These are phyloP conservation scores for Furnarius figulus DNA, from an alignment of 2,113 vertebrate species.

Conservation along the genomic window DNA sequence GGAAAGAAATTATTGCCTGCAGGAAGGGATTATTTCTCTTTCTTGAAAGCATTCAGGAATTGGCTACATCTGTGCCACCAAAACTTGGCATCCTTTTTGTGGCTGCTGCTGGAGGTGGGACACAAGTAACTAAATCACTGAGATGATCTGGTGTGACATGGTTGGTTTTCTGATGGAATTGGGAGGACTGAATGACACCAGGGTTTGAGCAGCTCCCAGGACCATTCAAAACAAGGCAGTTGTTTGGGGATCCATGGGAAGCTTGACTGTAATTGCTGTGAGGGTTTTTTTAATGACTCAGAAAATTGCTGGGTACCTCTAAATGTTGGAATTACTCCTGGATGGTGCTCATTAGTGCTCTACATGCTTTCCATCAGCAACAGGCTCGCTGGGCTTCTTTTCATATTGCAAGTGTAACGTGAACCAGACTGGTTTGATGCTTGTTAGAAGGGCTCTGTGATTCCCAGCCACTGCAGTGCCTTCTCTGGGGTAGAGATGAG, in stretches of 20 bases:
- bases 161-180: neutral
- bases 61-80: conserved; percentile 21
- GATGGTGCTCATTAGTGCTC: conserved; percentile 53
- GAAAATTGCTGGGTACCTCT: conserved; percentile 55
- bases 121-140: neutral
- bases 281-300: conserved; percentile 33
- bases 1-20: neutral
- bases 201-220: neutral
- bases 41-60: neutral
- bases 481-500: neutral
- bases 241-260: neutral
- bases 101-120: conserved; percentile 1
- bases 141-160: neutral
- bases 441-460: neutral
- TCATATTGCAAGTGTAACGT: neutral
- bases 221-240: neutral
- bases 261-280: conserved; percentile 12
- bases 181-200: rapidly evolving
- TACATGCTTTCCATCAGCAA: conserved; percentile 45
- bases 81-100: neutral
- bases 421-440: neutral
- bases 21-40: conserved; percentile 17
- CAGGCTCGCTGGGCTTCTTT: neutral
- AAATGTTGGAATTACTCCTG: conserved; percentile 19
- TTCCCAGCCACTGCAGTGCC: neutral